Base-by-base conservation (phyloP, 2,797 vertebrate genomes). In the Enteromius fasciolatus region DNA sequence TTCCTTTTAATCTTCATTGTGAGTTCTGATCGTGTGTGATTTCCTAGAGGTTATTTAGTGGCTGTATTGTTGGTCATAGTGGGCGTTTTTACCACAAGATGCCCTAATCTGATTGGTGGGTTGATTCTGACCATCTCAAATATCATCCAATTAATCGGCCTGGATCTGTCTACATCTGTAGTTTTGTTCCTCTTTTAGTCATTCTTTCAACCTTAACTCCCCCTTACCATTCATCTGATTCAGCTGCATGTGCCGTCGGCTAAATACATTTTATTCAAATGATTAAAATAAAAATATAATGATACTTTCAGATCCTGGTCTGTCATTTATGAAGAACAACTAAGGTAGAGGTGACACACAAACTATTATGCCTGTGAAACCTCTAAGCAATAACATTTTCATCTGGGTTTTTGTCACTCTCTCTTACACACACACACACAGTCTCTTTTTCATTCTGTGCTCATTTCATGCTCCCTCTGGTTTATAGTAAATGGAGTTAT, bases 401-500 rank as follows among this genome's bases (percentile, higher is more conserved):
- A 23, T 77, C 41, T 28, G n/a, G 20, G 25, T 23, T 76, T 61
- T 75, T 61, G 25, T 80, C 31, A 28, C 63, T 81, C 64, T n/a
- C 36, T 68, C 76, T 46, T 15, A 8, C 25, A 63, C 25, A 28
- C 4, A 59, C 57, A 59, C 11, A 59, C 9, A 59, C 57, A 59
- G 61, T 64, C 82, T 7, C 59, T 28, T 68, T 80, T 66, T 66
- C 73, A 61, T 44, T 76, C 20, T 68, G 36, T 76, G 28, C 46
- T 72, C 63, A 79, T 63, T 73, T 69, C 86, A 80, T 82, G 83
- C 69, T 57, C 28, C 84, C 86, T 69, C 85, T 90, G 74, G 78
- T 92, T 92, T 92, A 92, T 91, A 90, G 90, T 91, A 93, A 92
- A 93, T 93, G 91, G 87, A 93, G 91, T 94, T 91, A 92, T 92